These are phyloP conservation scores for Catostylus mosaicus DNA, from an alignment of 30 jellyfish, hydroid and myxozoan genomes.

Conservation along the genomic window DNA sequence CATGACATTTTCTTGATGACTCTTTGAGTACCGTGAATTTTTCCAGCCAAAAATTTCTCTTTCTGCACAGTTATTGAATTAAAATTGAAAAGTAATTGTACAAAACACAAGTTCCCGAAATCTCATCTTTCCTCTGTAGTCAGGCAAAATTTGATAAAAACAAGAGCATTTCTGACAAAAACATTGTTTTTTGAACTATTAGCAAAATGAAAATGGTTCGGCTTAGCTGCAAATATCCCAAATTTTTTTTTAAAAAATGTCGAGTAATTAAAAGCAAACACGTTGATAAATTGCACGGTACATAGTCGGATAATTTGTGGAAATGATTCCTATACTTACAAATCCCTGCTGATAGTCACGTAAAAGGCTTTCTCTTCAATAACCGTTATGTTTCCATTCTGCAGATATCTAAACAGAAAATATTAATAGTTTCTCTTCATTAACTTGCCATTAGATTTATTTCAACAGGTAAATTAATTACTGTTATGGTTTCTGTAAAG, in stretches of 20 bases:
- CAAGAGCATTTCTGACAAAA: neutral
- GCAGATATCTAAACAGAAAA: slow-evolving; percentile 51
- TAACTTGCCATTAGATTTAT: neutral
- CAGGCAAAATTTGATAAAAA: neutral
- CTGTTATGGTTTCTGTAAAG: neutral
- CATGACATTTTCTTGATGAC: too few relatives aligned
- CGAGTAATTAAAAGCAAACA: neutral
- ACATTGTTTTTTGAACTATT: neutral
- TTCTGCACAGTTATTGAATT: too few relatives aligned
- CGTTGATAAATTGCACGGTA: too few relatives aligned
- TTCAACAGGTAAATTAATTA: neutral
- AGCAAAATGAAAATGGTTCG: neutral
- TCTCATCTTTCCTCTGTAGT: too few relatives aligned
- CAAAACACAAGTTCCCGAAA: too few relatives aligned
- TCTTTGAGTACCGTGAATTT: too few relatives aligned
- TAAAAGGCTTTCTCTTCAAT: slow-evolving; percentile 72
- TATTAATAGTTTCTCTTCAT: neutral
- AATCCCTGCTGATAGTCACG: slow-evolving; percentile 50
- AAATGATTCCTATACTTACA: slow-evolving; percentile 44
- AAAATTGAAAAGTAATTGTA: too few relatives aligned
- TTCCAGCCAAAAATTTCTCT: too few relatives aligned
- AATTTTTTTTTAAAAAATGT: neutral
- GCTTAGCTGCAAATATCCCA: neutral
- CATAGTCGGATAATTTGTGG: too few relatives aligned
- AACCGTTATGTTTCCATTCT: slow-evolving; percentile 64